These are phyloP conservation scores for Carcharodon carcharias DNA, from an alignment of 2,797 vertebrate genomes.

Conservation along the genomic window DNA sequence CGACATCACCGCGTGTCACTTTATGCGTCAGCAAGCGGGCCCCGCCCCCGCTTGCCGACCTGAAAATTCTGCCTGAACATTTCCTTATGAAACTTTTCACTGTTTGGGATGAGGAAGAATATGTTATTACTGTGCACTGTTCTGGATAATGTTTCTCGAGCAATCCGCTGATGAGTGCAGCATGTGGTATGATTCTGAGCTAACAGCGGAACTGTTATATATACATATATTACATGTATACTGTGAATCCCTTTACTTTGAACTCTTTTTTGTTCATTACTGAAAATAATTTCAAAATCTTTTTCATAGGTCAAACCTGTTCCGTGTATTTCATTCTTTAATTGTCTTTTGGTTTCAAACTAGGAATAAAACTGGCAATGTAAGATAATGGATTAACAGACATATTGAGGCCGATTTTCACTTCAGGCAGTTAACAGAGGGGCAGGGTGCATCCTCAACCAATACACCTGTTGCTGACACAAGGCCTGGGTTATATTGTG, in stretches of 20 bases:
- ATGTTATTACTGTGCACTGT: background rate
- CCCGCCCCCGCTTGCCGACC: too few species aligned
- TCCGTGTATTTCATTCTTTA: background rate
- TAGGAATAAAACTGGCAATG: background rate
- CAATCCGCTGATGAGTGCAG: background rate
- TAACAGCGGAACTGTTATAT: too few species aligned
- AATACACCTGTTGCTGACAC: background rate
- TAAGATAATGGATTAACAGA: background rate
- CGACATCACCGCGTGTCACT: too few species aligned
- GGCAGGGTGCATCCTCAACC: background rate
- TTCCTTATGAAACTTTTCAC: background rate
- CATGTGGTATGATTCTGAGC: background rate
- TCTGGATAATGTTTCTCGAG: background rate
- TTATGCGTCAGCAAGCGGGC: too few species aligned
- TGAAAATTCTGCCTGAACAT: too few species aligned
- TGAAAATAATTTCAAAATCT: background rate
- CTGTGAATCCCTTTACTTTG: background rate
- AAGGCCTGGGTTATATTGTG: background rate
- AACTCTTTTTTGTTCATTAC: background rate
- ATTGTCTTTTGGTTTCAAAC: background rate
- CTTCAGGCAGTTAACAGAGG: background rate
- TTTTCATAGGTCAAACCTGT: background rate
- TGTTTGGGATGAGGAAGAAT: background rate
- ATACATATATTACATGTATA: background rate
- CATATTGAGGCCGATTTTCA: background rate